A percentile compares a stretch with the other conserved stretches of the same genome.
Evolutionary conservation across 2,888 invertebrate genomes (phyloP).

Genomic region (Rhabditophanes sp.): DNA sequence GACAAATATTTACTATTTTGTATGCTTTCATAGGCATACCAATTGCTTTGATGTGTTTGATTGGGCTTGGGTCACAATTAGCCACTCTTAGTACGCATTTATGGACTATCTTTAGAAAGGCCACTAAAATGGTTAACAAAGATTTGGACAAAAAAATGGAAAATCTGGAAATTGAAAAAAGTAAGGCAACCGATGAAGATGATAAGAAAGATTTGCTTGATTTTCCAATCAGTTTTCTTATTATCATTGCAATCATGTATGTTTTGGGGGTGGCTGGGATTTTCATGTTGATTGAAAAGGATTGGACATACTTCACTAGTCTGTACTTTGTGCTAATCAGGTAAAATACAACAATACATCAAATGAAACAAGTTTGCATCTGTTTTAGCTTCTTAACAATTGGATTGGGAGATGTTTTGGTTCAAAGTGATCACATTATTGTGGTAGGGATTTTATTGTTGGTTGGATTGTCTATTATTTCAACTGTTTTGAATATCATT

Average conservation of each 20-base stretch:
- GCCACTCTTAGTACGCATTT: conserved; percentile 22
- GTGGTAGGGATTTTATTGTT: conserved; percentile 25
- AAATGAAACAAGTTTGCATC: too few relatives aligned
- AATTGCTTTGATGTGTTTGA: conserved; percentile 31
- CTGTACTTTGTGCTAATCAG: conserved; percentile 39
- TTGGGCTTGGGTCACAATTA: conserved; percentile 30
- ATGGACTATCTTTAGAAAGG: conserved; percentile 7
- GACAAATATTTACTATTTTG: conserved; percentile 32
- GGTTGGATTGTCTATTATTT: conserved; percentile 38
- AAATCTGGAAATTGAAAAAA: too few relatives aligned
- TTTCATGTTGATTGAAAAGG: conserved; percentile 10
- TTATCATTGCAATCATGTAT: conserved; percentile 31
- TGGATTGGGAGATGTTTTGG: too few relatives aligned
- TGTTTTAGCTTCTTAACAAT: conserved; percentile 31
- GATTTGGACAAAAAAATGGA: conserved; percentile 35
- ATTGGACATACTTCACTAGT: conserved; percentile 5
- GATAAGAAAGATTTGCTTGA: conserved; percentile 25
- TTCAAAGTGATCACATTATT: conserved; percentile 31
- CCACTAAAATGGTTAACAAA: conserved; percentile 21
- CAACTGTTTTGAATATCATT: conserved; percentile 33
- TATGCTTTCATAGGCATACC: conserved; percentile 33
- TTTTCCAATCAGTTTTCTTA: conserved; percentile 35
- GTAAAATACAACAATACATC: conserved; percentile 6
- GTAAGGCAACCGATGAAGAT: too few relatives aligned
- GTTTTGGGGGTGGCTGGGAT: conserved; percentile 30